Conservation (phyloP, 2,797 vertebrate species). For the Epinephelus awoara region DNA sequence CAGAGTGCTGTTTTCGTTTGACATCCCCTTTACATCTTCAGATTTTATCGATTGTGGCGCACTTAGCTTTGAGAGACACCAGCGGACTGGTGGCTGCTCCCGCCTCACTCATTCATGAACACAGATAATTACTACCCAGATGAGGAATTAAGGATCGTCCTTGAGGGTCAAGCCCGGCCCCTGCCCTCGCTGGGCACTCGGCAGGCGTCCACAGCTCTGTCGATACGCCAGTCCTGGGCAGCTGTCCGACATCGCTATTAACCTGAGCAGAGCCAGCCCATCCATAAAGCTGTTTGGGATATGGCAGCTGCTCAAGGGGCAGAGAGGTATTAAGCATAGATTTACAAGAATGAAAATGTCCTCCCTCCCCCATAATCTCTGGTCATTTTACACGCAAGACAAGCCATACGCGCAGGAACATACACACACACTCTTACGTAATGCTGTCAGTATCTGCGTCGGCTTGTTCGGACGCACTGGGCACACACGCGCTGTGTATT, state of each 20-base stretch:
- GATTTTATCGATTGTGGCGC: constrained; percentile 31
- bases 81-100: constrained; percentile 28
- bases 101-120: constrained; percentile 53
- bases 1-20: constrained; percentile 32
- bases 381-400: constrained; percentile 73
- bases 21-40: constrained; percentile 18
- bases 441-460: constrained; percentile 51
- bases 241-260: constrained; percentile 75
- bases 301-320: constrained; percentile 83
- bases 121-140: constrained; percentile 67
- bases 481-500: constrained; percentile 40
- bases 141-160: constrained; percentile 73
- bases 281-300: constrained; percentile 79
- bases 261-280: constrained; percentile 72
- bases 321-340: constrained; percentile 83
- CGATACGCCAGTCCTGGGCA: constrained; percentile 64
- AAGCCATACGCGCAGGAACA: constrained; percentile 46
- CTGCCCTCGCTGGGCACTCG: constrained; percentile 45
- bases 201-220: constrained; percentile 51
- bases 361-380: constrained; percentile 78
- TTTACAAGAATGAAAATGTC: constrained; percentile 82
- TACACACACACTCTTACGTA: constrained; percentile 59
- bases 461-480: constrained; percentile 45
- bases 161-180: constrained; percentile 68
- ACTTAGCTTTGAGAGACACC: constrained; percentile 30